A percentile compares a stretch with the other conserved stretches of the same genome.
Evolutionary conservation across 92 coral and sea anemone species (phyloP).

Genomic region (Zoanthus solanderi): DNA sequence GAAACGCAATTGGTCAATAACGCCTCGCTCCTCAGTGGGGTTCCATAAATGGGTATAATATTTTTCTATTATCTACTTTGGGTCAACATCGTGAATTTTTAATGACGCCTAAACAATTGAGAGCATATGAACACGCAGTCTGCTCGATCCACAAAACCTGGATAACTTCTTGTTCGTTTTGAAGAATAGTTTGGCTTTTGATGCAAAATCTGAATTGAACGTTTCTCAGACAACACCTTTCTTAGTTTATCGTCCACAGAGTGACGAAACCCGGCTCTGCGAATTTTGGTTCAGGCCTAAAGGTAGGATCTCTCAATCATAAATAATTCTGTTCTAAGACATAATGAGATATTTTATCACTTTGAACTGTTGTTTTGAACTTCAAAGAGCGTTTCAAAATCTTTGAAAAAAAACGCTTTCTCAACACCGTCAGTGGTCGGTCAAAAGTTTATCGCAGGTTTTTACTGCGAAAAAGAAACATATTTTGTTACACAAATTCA

Average conservation of each 20-base stretch:
- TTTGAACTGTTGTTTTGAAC: background rate
- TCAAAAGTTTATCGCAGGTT: background rate
- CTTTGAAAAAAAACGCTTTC: background rate
- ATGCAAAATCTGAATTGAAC: background rate
- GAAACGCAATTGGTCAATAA: background rate
- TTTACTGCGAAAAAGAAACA: background rate
- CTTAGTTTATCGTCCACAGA: background rate
- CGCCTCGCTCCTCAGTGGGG: background rate
- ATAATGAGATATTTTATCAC: background rate
- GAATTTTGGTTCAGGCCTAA: too few species aligned
- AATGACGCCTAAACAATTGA: background rate
- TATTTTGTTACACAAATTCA: background rate
- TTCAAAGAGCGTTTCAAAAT: background rate
- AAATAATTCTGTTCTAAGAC: background rate
- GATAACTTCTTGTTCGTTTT: background rate
- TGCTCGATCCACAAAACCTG: background rate
- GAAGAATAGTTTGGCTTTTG: background rate
- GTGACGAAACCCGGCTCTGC: background rate
- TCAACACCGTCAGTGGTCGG: background rate
- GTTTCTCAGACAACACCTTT: background rate
- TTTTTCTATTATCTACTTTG: background rate
- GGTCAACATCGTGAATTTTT: background rate
- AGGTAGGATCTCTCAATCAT: background rate
- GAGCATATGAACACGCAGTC: conserved; percentile 25
- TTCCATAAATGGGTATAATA: background rate